Percentiles rank a stretch among this genome's conserved stretches.
These are phyloP conservation scores for Drosophila colorata DNA, from an alignment of 2,888 invertebrate genomes.

Conservation along the genomic window DNA sequence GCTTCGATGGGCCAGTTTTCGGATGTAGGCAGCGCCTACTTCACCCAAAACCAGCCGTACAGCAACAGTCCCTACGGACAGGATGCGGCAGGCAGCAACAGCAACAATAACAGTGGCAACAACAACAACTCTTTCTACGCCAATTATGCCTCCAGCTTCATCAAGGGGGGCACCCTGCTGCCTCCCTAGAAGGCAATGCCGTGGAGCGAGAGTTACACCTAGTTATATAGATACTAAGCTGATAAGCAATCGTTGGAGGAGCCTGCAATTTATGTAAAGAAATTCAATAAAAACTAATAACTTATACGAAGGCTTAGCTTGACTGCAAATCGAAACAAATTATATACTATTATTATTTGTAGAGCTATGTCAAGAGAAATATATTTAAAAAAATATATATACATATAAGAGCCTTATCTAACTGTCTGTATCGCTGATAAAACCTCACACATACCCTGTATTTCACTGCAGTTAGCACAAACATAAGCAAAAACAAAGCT, in stretches of 20 bases:
- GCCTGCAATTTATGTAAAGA: slow-evolving; percentile 35
- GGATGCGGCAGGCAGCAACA: slow-evolving; percentile 9
- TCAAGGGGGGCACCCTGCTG: slow-evolving; percentile 51
- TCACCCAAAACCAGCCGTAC: slow-evolving; percentile 23
- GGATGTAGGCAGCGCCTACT: slow-evolving; percentile 25
- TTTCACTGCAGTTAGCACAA: no score
- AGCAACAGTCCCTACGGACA: slow-evolving; percentile 32
- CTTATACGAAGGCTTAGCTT: slow-evolving; percentile 26
- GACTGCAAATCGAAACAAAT: neutral
- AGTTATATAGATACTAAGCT: slow-evolving; percentile 19
- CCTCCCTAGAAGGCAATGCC: slow-evolving; percentile 56
- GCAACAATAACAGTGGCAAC: slow-evolving; percentile 19
- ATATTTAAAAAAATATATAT: no score
- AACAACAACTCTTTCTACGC: slow-evolving; percentile 43
- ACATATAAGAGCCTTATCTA: neutral
- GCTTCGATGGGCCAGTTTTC: slow-evolving; percentile 32
- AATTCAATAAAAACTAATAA: slow-evolving; percentile 42
- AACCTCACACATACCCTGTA: neutral
- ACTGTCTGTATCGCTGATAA: neutral
- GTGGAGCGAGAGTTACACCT: slow-evolving; percentile 44
- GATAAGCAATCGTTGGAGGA: slow-evolving; percentile 20
- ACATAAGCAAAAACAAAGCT: neutral
- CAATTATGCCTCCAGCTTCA: slow-evolving; percentile 54
- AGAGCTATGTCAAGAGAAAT: neutral
- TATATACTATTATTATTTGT: neutral